Evolutionary conservation across 1,140 invertebrate species (phyloP), one percentile per base, ranked within the genome.

Genomic region (Drosophila santomea): DNA sequence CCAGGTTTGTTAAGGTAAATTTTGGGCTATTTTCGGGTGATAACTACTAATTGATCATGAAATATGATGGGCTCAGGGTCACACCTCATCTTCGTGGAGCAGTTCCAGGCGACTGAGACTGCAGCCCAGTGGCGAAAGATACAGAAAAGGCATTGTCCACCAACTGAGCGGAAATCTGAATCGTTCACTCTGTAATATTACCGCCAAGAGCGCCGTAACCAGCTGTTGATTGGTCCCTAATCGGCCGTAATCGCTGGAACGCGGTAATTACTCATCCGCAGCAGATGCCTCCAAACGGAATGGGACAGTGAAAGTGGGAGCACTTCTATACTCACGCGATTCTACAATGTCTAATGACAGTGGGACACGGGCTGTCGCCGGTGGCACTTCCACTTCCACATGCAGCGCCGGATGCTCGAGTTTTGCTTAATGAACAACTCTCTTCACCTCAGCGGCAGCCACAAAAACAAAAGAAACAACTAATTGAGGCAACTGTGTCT

Each of bases 401-500:
- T 48, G 35, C 68, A 62, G n/a, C 51, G 52, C 71, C 77, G 81
- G 81, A 85, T 62, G 77, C 60, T 66, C 48, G 52, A 57, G 32
- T 78, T 78, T 60, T 35, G 68, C 61, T 36, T 76, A 67, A 76
- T 76, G 73, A 71, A 38, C 41, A 15, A 67, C 28, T 67, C 52
- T 45, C 56, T 55, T 55, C 56, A 48, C 48, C 36, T 47, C 58
- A 20, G 25, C 28, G 52, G 35, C 67, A 36, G 23, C n/a, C 47
- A 28, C 47, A 69, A 68, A 68, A 68, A 69, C 68, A 58, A 68
- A 68, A 17, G 17, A 17, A 68, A 69, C 68, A 61, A 50, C 60
- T 81, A 86, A 81, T 82, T 85, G 63, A 81, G 78, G 68, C 57
- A 81, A 74, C 61, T 78, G 54, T 44, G 71, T 47, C 63, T 68